Evolutionary conservation across 92 coral and sea anemone species (phyloP).

Genomic region (Nematostella vectensis): DNA sequence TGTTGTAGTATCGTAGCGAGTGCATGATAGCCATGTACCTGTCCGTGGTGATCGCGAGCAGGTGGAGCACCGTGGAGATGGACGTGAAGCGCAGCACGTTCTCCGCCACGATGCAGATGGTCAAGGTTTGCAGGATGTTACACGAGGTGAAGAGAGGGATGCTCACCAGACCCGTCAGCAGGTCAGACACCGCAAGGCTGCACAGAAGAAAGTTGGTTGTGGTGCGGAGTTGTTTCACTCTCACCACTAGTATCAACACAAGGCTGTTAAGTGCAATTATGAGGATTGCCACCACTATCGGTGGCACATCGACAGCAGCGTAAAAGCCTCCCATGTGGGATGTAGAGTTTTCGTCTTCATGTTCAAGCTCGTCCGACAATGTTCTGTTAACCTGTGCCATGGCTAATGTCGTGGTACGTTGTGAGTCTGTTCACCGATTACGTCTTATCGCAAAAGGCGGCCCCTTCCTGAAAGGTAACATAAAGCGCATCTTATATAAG

Average conservation of each 20-base stretch:
- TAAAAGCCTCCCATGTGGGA: neutral
- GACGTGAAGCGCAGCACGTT: constrained; percentile 49
- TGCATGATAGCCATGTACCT: constrained; percentile 64
- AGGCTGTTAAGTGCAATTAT: constrained; percentile 42
- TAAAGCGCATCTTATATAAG: too few species aligned
- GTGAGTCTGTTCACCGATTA: too few species aligned
- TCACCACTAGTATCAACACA: constrained; percentile 41
- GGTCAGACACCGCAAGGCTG: constrained; percentile 75
- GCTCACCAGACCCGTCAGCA: constrained; percentile 47
- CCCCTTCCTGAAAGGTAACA: too few species aligned
- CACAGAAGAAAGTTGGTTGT: constrained; percentile 51
- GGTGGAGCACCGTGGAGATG: constrained; percentile 56
- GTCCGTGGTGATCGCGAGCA: constrained; percentile 61
- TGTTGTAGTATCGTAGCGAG: constrained; percentile 46
- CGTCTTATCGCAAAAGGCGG: too few species aligned
- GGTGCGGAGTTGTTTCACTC: constrained; percentile 32
- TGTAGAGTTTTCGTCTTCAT: neutral
- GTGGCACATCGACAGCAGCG: constrained; percentile 20
- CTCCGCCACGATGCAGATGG: constrained; percentile 26
- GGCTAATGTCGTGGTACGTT: neutral
- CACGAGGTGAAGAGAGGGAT: constrained; percentile 47
- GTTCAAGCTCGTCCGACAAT: neutral
- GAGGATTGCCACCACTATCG: constrained; percentile 44
- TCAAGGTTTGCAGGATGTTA: constrained; percentile 20
- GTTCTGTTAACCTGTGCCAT: too few species aligned